Base-by-base conservation (phyloP, 1,140 invertebrate genomes). In the Euborellia annulipes region DNA sequence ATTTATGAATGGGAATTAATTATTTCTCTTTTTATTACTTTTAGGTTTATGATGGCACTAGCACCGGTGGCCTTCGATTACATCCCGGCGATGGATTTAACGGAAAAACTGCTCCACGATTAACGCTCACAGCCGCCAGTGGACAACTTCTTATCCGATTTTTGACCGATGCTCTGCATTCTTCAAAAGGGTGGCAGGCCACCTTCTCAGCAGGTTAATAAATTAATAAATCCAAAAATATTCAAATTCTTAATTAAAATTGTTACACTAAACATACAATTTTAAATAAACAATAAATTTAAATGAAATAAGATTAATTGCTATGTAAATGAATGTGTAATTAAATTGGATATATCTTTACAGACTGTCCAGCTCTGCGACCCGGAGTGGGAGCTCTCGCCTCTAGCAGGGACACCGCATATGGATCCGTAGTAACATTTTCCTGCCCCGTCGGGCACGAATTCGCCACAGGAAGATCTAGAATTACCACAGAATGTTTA, bases 401-500 rank as follows among this genome's bases (percentile, higher is more conserved):
- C 22, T 92, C 89, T 14, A 91, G 80, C 56, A 73, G 87, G 57
- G 89, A 93, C 59, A 92, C 87, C 20, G 82, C 85, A 38, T 94
- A 93, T 65, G 90, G 88, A 51, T 92, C 89, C 36, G 68, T 78
- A 32, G 82, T 94, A 32, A 84, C 77, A 36, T 94, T 92, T 58
- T 84, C 85, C 7, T 96, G 92, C 63, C 89, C 90, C 1, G 70
- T 82, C 56, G 92, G 92, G 23, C 88, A 93, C 68, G 90, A 95
- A 67, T 95, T 96, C 62, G 83, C 86, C 16, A 94, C 86, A 43
- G 89, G 88, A 52, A 84, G 85, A 60, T 66, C 75, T 37, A 76
- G 79, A 56, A 81, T 93, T 50, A 77, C 78, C 4, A 90, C 87
- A 1, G 76, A 85, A 63, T 94, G 89, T 68, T 62, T 82, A 53